These are phyloP conservation scores for Calidris pygmaea DNA, from an alignment of 2,113 vertebrate genomes.

Conservation along the genomic window DNA sequence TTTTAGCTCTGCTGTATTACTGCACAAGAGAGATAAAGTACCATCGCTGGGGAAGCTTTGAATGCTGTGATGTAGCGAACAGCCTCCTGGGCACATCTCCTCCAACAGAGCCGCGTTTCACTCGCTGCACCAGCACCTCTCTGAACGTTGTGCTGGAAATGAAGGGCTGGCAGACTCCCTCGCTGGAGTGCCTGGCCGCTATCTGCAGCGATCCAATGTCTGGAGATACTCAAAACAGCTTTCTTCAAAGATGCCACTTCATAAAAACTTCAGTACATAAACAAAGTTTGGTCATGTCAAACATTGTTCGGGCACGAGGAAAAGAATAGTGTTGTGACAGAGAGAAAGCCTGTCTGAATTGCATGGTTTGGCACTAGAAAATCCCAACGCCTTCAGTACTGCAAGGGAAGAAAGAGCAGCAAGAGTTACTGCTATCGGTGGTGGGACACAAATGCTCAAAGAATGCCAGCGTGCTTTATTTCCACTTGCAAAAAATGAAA, in stretches of 20 bases:
- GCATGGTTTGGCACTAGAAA: background rate
- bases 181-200: background rate
- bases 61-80: background rate
- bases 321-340: background rate
- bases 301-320: background rate
- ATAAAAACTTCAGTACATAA: background rate
- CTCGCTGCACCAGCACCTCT: background rate
- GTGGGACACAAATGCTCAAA: background rate
- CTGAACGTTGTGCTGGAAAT: background rate
- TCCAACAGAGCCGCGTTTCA: background rate
- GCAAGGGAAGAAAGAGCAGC: background rate
- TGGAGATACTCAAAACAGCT: background rate
- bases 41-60: background rate
- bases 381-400: background rate
- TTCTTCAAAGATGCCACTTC: background rate
- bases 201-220: background rate
- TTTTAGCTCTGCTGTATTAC: conserved; percentile 7
- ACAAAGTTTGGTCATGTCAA: background rate
- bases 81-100: background rate
- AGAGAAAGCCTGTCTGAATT: background rate
- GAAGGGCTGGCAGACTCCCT: background rate
- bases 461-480: background rate
- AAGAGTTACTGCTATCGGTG: background rate
- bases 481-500: background rate
- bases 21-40: conserved; percentile 31